Evolutionary conservation across 2,888 invertebrate genomes (phyloP).

Genomic region (Eugnorisma glareosa): DNA sequence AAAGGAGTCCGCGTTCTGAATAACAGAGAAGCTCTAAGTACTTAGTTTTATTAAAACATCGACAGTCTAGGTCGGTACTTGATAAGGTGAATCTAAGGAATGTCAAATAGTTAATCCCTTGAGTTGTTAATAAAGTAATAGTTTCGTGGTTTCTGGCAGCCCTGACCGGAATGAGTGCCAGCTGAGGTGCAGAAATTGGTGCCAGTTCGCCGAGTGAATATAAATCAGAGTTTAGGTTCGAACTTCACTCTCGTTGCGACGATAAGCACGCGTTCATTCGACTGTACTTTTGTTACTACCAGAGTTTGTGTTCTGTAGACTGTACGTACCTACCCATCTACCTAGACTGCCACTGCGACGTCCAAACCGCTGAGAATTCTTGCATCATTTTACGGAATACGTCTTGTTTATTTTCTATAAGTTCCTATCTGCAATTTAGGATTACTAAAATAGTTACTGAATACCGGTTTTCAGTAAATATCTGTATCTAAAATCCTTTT

Average conservation of each 20-base stretch:
- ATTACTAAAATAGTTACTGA: background rate
- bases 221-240: slow-evolving; percentile 78
- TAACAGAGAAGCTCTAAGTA: slow-evolving; percentile 9
- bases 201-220: slow-evolving; percentile 73
- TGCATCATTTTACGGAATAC: background rate
- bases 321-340: background rate
- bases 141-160: slow-evolving; percentile 65
- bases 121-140: slow-evolving; percentile 42
- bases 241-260: slow-evolving; percentile 68
- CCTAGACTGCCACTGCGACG: background rate
- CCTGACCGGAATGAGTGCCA: slow-evolving; percentile 61
- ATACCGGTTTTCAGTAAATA: background rate
- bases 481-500: background rate
- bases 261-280: slow-evolving; percentile 74
- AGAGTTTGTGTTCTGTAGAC: slow-evolving; percentile 40
- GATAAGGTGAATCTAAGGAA: slow-evolving; percentile 14
- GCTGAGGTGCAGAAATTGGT: slow-evolving; percentile 71
- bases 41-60: slow-evolving; percentile 46
- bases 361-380: background rate
- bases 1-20: slow-evolving; percentile 22
- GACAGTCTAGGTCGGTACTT: slow-evolving; percentile 1
- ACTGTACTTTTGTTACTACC: slow-evolving; percentile 66
- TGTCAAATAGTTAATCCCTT: slow-evolving; percentile 45
- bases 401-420: background rate
- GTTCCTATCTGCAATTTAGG: background rate